These are phyloP conservation scores for Sarcophaga caerulescens DNA, from an alignment of 2,888 invertebrate species.

Conservation along the genomic window DNA sequence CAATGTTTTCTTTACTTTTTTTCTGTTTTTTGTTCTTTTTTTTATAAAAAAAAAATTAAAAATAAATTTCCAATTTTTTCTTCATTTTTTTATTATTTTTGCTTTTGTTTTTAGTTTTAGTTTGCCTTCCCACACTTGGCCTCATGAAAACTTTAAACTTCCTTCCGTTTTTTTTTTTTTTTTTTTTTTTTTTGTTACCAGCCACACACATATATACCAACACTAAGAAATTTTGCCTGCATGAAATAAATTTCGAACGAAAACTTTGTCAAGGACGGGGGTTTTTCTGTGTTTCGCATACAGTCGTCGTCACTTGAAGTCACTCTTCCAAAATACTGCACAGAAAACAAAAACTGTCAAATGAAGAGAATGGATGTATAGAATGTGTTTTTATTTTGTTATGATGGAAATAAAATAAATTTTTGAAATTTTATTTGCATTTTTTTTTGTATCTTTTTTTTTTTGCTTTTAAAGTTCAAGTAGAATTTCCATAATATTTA, in stretches of 20 bases:
- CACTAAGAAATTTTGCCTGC: background rate
- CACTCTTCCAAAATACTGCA: no score
- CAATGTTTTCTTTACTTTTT: slow-evolving; percentile 10
- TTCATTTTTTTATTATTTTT: background rate
- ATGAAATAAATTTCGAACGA: background rate
- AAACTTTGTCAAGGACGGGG: background rate
- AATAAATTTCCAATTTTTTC: background rate
- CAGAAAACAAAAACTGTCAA: no score
- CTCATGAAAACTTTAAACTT: slow-evolving; percentile 38
- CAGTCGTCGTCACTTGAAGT: background rate
- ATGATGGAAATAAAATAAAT: no score
- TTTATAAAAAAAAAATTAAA: background rate
- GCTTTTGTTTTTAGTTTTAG: slow-evolving; percentile 1
- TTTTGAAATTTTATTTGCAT: no score
- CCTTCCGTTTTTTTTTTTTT: slow-evolving; percentile 8
- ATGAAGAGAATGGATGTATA: no score
- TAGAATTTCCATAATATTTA: no score
- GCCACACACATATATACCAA: background rate
- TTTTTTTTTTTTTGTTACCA: background rate
- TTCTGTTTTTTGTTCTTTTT: background rate
- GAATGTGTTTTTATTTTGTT: no score
- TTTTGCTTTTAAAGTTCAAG: no score
- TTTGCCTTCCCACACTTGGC: slow-evolving; percentile 16
- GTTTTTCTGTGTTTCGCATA: background rate
- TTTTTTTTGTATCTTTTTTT: no score